Evolutionary conservation across 2,113 vertebrate species (phyloP).

Genomic region (Petroica traversi): DNA sequence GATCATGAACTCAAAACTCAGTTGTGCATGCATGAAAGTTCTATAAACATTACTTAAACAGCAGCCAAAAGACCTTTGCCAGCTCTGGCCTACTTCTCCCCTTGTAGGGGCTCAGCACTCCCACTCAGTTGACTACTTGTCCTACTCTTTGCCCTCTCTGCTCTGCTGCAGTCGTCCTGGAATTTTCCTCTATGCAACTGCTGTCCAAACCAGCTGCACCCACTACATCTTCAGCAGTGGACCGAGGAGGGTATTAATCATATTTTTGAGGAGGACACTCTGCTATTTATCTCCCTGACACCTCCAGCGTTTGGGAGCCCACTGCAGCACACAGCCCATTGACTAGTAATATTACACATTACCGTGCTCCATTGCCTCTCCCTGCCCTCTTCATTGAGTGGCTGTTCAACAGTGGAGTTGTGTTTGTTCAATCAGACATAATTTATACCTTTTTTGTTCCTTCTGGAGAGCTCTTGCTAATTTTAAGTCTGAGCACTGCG

Average conservation of each 20-base stretch:
- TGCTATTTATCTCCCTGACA: slow-evolving; percentile 99
- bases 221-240: slow-evolving; percentile 99
- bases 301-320: slow-evolving; percentile 92
- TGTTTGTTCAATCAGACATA: slow-evolving; percentile 92
- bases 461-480: slow-evolving; percentile 67
- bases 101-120: slow-evolving; percentile 39
- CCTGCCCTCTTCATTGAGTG: slow-evolving; percentile 99
- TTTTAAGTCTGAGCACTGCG: slow-evolving; percentile 48
- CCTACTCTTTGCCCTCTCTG: slow-evolving; percentile 98
- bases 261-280: slow-evolving; percentile 99
- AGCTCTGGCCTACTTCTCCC: slow-evolving; percentile 34
- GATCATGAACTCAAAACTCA: slow-evolving; percentile 48
- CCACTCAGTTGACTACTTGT: slow-evolving; percentile 83
- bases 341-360: slow-evolving; percentile 99
- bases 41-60: slow-evolving; percentile 64
- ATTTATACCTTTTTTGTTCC: slow-evolving; percentile 87
- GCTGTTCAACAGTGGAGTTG: slow-evolving; percentile 92
- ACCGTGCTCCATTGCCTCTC: slow-evolving; percentile 98
- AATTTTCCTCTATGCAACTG: slow-evolving; percentile 90
- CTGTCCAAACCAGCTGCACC: slow-evolving; percentile 99
- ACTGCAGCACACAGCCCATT: slow-evolving; percentile 98
- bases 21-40: slow-evolving; percentile 51
- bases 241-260: slow-evolving; percentile 99
- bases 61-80: slow-evolving; percentile 48
- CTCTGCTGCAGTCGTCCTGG: slow-evolving; percentile 84